Percentiles rank a stretch among this genome's conserved stretches.
These are phyloP conservation scores for Caenorhabditis inopinata DNA, from an alignment of 1,140 invertebrate genomes.

Conservation along the genomic window DNA sequence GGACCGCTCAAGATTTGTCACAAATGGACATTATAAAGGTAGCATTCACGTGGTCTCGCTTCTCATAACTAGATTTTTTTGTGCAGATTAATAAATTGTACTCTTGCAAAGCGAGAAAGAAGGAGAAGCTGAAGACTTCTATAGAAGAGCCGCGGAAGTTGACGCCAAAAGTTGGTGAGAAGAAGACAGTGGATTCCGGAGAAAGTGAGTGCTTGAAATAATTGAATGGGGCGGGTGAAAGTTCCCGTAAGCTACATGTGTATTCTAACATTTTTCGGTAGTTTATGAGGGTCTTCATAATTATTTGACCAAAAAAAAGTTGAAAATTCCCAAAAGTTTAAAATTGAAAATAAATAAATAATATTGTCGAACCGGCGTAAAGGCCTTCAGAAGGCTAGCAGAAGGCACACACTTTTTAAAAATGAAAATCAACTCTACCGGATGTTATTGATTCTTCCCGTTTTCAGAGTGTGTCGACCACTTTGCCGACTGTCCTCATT, in stretches of 20 bases:
- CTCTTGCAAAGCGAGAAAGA: slow-evolving; percentile 40
- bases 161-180: not conserved
- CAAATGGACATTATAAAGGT: slow-evolving; percentile 59
- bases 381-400: no score
- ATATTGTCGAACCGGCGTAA: no score
- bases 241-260: no score
- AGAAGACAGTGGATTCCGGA: not conserved
- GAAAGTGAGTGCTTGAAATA: not conserved
- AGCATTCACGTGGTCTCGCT: no score
- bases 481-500: slow-evolving; percentile 64
- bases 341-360: no score
- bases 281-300: no score
- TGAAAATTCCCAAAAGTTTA: no score
- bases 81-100: slow-evolving; percentile 57
- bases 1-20: slow-evolving; percentile 59
- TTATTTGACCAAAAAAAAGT: no score
- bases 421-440: not conserved
- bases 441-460: not conserved
- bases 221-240: no score
- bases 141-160: not conserved
- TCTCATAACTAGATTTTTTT: no score
- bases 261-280: no score
- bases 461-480: slow-evolving; percentile 60
- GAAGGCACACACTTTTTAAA: no score
- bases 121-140: slow-evolving; percentile 5